Conservation (phyloP, 2,113 vertebrate genomes). For the Arizona elegans region DNA sequence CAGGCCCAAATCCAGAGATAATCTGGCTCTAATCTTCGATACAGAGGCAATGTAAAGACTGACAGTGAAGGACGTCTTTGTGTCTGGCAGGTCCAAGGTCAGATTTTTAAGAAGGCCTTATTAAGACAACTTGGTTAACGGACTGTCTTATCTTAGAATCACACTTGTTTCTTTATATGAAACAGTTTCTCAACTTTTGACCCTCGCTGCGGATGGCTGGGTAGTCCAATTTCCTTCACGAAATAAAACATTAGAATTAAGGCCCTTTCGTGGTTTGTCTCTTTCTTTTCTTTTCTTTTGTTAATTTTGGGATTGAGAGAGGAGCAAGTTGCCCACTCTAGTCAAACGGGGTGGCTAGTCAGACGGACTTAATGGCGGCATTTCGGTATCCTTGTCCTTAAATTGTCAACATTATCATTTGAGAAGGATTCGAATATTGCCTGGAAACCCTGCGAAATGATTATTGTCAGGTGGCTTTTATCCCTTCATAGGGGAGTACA, state of each 20-base stretch:
- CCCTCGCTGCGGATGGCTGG: neutral
- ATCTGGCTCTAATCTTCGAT: neutral
- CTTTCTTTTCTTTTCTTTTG: neutral
- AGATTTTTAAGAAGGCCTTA: neutral
- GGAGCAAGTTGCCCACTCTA: neutral
- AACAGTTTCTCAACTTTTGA: neutral
- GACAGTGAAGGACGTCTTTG: neutral
- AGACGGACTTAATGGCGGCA: neutral
- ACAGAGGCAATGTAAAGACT: neutral
- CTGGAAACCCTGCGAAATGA: neutral
- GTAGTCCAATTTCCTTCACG: neutral
- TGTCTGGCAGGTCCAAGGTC: neutral
- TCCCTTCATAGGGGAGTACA: neutral
- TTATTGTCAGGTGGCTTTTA: neutral
- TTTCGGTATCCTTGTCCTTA: neutral
- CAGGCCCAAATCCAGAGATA: neutral
- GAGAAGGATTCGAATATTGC: neutral
- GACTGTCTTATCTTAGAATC: neutral
- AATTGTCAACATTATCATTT: neutral
- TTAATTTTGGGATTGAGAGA: neutral
- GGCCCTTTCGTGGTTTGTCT: neutral
- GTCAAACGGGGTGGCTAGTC: neutral
- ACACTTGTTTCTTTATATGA: neutral
- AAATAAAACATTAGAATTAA: neutral
- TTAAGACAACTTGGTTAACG: neutral